Percentiles rank a stretch among this genome's conserved stretches.
Conservation (phyloP, 2,113 vertebrate species). For the Lates calcarifer region DNA sequence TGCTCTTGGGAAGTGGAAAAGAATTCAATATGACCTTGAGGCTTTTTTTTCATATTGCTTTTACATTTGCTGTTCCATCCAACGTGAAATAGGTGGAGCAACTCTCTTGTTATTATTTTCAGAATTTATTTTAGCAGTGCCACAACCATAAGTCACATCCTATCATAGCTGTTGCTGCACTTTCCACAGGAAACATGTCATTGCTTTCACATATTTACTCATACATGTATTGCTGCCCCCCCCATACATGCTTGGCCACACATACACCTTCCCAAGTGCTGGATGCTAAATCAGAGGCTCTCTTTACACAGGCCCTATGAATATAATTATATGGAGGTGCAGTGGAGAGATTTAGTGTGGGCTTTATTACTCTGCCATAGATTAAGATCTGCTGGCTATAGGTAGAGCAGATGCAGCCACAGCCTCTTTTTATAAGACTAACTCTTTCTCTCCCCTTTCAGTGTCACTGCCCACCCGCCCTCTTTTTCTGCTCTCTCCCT, state of each 20-base stretch:
- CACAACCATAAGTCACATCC: neutral
- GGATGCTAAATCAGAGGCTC: constrained; percentile 65
- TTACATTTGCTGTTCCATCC: constrained; percentile 1
- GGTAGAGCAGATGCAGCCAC: constrained; percentile 74
- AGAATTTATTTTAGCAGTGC: neutral
- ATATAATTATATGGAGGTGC: constrained; percentile 80
- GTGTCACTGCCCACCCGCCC: constrained; percentile 38
- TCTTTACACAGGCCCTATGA: constrained; percentile 76
- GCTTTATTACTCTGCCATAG: constrained; percentile 78
- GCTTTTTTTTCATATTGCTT: constrained; percentile 13
- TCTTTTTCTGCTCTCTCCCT: constrained; percentile 14
- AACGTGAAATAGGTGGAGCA: neutral
- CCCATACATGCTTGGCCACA: constrained; percentile 24
- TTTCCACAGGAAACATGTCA: constrained; percentile 19
- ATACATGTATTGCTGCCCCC: neutral
- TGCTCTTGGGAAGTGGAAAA: constrained; percentile 26
- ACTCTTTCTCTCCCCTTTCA: constrained; percentile 38
- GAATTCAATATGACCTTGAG: constrained; percentile 58
- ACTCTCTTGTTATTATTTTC: constrained; percentile 17
- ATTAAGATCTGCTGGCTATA: constrained; percentile 82
- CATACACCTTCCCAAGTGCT: constrained; percentile 12
- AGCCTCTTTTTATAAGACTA: constrained; percentile 64
- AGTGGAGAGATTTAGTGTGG: constrained; percentile 75
- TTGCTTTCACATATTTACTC: constrained; percentile 29
- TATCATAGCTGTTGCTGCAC: constrained; percentile 5